Conservation (phyloP, 1,140 invertebrate genomes). For the Cherax destructor region DNA sequence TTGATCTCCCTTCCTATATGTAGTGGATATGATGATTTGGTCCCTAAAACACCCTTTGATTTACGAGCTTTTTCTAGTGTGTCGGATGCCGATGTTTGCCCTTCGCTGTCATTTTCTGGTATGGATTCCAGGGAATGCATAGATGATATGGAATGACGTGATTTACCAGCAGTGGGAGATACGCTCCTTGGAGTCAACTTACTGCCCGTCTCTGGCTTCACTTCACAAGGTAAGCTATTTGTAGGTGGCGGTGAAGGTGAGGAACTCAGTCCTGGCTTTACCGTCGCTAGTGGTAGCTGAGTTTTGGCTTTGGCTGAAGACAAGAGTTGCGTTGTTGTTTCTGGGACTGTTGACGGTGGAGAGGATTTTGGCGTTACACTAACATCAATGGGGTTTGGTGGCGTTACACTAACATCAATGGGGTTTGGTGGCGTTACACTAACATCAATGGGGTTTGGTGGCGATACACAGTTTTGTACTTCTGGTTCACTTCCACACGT, state of each 20-base stretch:
- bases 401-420: too few relatives aligned
- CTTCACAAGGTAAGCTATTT: neutral
- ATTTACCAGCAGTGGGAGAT: constrained; percentile 42
- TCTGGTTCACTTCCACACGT: neutral
- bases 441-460: neutral
- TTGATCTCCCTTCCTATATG: neutral
- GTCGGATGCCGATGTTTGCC: constrained; percentile 33
- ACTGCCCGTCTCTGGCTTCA: constrained; percentile 18
- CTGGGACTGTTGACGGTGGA: neutral
- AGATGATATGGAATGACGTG: constrained; percentile 68
- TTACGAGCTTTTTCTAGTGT: constrained; percentile 17
- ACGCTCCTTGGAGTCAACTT: constrained; percentile 24
- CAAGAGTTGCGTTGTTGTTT: neutral
- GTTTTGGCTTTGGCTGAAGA: neutral
- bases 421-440: neutral
- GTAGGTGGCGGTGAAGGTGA: constrained; percentile 39
- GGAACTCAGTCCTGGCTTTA: neutral
- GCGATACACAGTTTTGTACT: neutral
- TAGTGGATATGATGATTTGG: neutral
- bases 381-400: neutral
- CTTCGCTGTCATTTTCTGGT: constrained; percentile 68
- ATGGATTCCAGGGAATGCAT: constrained; percentile 71
- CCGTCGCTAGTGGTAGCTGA: neutral
- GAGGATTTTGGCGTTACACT: neutral
- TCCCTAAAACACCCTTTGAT: neutral